Evolutionary conservation across 2,797 vertebrate species (phyloP).

Genomic region (Tolypeutes matacus): DNA sequence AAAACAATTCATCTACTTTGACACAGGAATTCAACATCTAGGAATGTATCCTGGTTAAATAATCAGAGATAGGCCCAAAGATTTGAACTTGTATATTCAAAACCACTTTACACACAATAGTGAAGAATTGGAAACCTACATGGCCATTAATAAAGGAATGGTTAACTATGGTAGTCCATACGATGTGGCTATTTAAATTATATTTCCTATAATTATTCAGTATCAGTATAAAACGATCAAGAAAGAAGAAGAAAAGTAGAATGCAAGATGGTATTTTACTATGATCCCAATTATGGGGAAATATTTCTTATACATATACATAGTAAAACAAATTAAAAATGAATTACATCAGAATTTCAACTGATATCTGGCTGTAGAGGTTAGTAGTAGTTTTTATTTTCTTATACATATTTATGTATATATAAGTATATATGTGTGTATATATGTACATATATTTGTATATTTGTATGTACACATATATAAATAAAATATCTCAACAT

Average conservation of each 20-base stretch:
- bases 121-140: not conserved
- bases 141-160: not conserved
- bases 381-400: not conserved
- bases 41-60: conserved; percentile 21
- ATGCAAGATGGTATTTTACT: not conserved
- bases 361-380: not conserved
- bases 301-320: not conserved
- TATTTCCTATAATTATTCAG: not conserved
- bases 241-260: not conserved
- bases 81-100: not conserved
- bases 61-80: not conserved
- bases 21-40: not conserved
- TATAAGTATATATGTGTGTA: too few relatives aligned
- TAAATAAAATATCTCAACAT: not conserved
- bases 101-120: not conserved
- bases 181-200: not conserved
- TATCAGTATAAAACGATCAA: not conserved
- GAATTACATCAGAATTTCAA: not conserved
- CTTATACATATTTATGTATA: not conserved
- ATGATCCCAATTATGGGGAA: not conserved
- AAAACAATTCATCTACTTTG: not conserved
- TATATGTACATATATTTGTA: too few relatives aligned
- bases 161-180: not conserved
- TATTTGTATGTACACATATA: too few relatives aligned
- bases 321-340: not conserved